phyloP scores from a whole-genome alignment of 2,113 vertebrate genomes.

The Hippocampus abdominalis region DNA sequence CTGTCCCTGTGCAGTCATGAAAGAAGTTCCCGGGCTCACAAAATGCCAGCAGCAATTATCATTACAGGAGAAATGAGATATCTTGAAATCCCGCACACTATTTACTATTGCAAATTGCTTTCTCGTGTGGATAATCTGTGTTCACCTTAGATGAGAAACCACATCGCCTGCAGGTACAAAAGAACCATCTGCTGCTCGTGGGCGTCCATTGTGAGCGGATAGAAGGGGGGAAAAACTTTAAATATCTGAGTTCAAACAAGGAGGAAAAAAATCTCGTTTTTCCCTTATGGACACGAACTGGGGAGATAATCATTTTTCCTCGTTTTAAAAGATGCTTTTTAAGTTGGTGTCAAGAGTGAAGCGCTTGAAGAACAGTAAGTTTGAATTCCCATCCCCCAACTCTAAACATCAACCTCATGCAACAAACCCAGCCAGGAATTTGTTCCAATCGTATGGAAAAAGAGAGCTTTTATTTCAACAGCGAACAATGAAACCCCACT shows the following conservation, averaged over 20 bases:
- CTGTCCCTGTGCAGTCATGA: neutral
- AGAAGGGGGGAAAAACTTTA: neutral
- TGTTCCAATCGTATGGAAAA: constrained; percentile 1
- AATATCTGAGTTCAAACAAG: neutral
- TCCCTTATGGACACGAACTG: neutral
- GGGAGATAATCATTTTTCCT: neutral
- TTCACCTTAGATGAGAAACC: constrained; percentile 35
- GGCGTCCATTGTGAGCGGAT: constrained; percentile 32
- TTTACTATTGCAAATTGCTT: neutral
- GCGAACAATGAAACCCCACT: neutral
- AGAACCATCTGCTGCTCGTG: constrained; percentile 54
- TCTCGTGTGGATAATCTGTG: neutral
- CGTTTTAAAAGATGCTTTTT: neutral
- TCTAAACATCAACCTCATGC: constrained; percentile 46
- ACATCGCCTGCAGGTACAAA: constrained; percentile 60
- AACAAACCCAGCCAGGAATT: constrained; percentile 35
- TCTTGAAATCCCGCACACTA: neutral
- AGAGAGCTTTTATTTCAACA: neutral
- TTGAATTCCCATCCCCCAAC: constrained; percentile 65
- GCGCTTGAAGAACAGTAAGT: constrained; percentile 12
- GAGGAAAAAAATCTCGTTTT: too few species aligned
- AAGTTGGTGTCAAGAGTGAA: neutral
- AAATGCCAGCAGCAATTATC: neutral
- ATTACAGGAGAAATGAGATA: neutral
- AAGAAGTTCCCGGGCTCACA: neutral